These are phyloP conservation scores for Nesidiocoris tenuis DNA, from an alignment of 2,888 invertebrate genomes.

Conservation along the genomic window DNA sequence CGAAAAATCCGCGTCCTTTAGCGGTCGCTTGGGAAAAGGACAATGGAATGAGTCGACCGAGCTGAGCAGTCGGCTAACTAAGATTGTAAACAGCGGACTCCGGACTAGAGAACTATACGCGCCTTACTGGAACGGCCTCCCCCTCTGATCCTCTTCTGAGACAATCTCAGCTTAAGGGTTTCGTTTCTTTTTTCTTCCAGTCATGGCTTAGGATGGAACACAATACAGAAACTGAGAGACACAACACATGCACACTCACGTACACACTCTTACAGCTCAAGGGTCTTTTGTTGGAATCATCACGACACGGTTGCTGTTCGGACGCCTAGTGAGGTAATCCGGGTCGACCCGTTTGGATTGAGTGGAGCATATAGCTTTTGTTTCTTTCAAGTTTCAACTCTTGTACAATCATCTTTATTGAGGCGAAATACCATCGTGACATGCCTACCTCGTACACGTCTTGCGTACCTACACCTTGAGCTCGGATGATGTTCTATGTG, in stretches of 20 bases:
- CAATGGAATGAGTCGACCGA: constrained; percentile 23
- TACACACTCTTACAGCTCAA: neutral
- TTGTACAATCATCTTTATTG: neutral
- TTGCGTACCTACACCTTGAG: too few species aligned
- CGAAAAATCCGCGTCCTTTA: neutral
- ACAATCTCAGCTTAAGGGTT: neutral
- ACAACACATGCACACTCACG: neutral
- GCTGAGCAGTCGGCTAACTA: neutral
- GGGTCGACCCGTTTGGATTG: neutral
- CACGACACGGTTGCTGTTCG: neutral
- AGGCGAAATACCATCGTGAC: neutral
- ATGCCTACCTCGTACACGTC: too few species aligned
- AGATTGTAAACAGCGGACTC: neutral
- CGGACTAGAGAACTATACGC: neutral
- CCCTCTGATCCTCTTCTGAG: neutral
- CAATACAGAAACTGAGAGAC: neutral
- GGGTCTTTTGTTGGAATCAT: neutral
- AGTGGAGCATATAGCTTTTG: neutral
- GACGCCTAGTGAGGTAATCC: neutral
- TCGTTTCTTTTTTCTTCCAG: neutral
- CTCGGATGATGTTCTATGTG: too few species aligned
- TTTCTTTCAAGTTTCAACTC: too few species aligned
- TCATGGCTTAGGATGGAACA: neutral
- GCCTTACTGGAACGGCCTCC: neutral
- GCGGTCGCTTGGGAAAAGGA: constrained; percentile 1